phyloP scores from a whole-genome alignment of 2,113 vertebrate species.

The Rhinoderma darwinii region DNA sequence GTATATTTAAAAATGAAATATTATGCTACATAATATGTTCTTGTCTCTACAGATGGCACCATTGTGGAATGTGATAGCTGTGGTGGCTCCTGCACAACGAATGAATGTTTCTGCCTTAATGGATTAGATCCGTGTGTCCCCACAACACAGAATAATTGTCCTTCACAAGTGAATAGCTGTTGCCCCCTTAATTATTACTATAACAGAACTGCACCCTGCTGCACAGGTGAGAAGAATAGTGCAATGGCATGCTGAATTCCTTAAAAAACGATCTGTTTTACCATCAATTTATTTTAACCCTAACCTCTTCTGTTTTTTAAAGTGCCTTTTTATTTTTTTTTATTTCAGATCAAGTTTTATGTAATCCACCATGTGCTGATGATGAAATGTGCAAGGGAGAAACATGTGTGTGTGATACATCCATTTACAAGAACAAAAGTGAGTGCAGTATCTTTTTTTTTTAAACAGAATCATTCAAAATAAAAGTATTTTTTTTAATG shows the following conservation, averaged over 20 bases:
- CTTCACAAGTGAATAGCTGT: neutral
- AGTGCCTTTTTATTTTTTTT: neutral
- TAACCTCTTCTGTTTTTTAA: neutral
- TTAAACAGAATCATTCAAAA: too few relatives aligned
- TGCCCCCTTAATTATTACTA: neutral
- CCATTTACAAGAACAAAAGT: neutral
- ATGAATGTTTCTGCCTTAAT: neutral
- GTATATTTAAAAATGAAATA: neutral
- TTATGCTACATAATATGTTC: neutral
- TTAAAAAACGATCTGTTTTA: neutral
- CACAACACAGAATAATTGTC: neutral
- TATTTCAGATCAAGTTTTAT: neutral
- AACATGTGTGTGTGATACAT: neutral
- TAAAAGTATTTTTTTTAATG: too few relatives aligned
- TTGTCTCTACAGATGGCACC: neutral
- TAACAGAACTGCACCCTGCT: neutral
- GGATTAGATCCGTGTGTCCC: neutral
- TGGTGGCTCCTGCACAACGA: neutral
- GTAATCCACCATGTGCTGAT: neutral
- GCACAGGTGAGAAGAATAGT: neutral
- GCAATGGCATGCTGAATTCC: too few relatives aligned
- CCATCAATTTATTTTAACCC: neutral
- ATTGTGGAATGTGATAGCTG: neutral
- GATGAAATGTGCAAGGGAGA: neutral
- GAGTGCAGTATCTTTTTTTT: neutral